These are phyloP conservation scores for Clinocottus analis DNA, from an alignment of 2,113 vertebrate genomes.

Conservation along the genomic window DNA sequence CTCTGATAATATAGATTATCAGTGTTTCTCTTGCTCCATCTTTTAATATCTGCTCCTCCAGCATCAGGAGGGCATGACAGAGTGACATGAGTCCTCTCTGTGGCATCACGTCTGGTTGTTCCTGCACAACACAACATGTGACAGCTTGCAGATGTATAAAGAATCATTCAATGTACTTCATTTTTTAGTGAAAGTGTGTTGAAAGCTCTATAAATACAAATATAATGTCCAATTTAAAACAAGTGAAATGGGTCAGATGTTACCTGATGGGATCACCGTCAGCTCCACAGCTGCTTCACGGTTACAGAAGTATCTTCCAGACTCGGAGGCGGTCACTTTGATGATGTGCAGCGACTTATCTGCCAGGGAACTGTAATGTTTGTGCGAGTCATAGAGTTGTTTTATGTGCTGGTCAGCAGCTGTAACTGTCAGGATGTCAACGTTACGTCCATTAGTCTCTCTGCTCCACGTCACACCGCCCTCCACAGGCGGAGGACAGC, in stretches of 20 bases:
- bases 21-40: background rate
- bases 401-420: rapidly evolving
- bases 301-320: constrained; percentile 41
- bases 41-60: background rate
- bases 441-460: background rate
- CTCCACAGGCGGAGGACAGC: background rate
- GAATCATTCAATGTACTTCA: no score
- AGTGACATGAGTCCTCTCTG: background rate
- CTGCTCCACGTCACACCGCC: background rate
- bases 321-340: rapidly evolving
- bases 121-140: no score
- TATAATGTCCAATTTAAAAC: no score
- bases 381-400: rapidly evolving
- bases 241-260: no score
- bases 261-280: constrained; percentile 44
- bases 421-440: rapidly evolving
- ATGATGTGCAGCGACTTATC: rapidly evolving
- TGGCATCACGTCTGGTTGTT: background rate
- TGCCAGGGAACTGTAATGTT: rapidly evolving
- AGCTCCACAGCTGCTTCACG: background rate
- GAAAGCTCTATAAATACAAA: no score
- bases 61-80: background rate
- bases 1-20: rapidly evolving
- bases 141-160: no score
- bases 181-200: no score